Evolutionary conservation across 1,140 invertebrate species (phyloP).

Genomic region (Chlorops oryzae): DNA sequence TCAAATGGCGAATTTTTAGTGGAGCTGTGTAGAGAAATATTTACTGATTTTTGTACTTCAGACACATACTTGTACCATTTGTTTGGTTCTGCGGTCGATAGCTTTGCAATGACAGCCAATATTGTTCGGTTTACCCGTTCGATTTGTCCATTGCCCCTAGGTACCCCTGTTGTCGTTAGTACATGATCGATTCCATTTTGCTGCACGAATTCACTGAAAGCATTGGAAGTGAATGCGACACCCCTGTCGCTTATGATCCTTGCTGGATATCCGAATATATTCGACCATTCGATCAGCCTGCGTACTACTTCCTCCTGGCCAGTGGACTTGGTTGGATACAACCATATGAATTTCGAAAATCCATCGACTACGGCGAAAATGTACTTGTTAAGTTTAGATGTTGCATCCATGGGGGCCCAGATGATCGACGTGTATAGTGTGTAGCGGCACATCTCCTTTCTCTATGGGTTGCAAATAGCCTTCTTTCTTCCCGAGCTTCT

Average conservation of each 20-base stretch:
- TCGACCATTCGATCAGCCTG: background rate
- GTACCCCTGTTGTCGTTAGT: constrained; percentile 30
- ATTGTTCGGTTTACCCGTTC: constrained; percentile 32
- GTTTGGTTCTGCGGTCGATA: constrained; percentile 21
- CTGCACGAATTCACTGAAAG: constrained; percentile 14
- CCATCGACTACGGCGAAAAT: no score
- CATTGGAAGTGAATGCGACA: constrained; percentile 10
- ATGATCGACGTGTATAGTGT: no score
- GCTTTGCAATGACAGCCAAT: constrained; percentile 27
- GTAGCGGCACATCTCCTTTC: no score
- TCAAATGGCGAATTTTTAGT: constrained; percentile 35
- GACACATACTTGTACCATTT: constrained; percentile 34
- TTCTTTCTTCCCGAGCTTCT: no score
- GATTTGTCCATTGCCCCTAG: constrained; percentile 33
- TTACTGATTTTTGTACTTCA: constrained; percentile 27
- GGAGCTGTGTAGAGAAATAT: constrained; percentile 32
- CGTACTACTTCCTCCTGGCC: no score
- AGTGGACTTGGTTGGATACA: no score
- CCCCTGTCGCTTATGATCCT: constrained; percentile 11
- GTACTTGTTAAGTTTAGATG: no score
- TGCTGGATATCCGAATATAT: constrained; percentile 22
- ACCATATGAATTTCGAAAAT: no score
- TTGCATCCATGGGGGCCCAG: no score
- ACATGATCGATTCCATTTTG: constrained; percentile 24
- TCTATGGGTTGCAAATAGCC: no score